Evolutionary conservation across 1,140 invertebrate genomes (phyloP).

Genomic region (Trichoplusia ni): DNA sequence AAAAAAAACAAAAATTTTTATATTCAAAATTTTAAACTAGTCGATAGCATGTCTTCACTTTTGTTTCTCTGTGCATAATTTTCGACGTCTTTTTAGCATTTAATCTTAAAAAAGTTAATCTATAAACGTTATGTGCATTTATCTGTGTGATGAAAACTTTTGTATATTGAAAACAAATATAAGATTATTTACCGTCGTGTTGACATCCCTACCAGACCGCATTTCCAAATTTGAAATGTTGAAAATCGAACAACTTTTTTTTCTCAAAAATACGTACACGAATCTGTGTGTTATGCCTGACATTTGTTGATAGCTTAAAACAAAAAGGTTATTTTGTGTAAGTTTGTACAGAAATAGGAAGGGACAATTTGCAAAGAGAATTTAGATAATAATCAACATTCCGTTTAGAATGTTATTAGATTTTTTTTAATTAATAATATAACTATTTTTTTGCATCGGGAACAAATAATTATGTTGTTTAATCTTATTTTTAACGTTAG

Average conservation of each 20-base stretch:
- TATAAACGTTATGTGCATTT: slow-evolving; percentile 74
- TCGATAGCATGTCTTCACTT: slow-evolving; percentile 72
- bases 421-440: slow-evolving; percentile 77
- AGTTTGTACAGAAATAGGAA: slow-evolving; percentile 80
- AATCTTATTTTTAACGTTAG: slow-evolving; percentile 81
- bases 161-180: slow-evolving; percentile 51
- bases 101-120: slow-evolving; percentile 48
- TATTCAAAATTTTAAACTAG: slow-evolving; percentile 79
- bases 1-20: slow-evolving; percentile 75
- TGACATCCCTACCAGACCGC: slow-evolving; percentile 68
- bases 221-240: slow-evolving; percentile 60
- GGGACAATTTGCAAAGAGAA: slow-evolving; percentile 81
- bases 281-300: slow-evolving; percentile 69
- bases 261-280: slow-evolving; percentile 64
- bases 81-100: slow-evolving; percentile 70
- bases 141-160: slow-evolving; percentile 61
- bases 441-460: slow-evolving; percentile 78
- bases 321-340: slow-evolving; percentile 74
- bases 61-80: slow-evolving; percentile 65
- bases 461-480: slow-evolving; percentile 82
- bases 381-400: slow-evolving; percentile 80
- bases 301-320: slow-evolving; percentile 77
- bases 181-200: slow-evolving; percentile 54
- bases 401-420: slow-evolving; percentile 81
- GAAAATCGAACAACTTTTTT: slow-evolving; percentile 67